Evolutionary conservation across 1,140 invertebrate species (phyloP).

Genomic region (Stenopsyche tienmushanensis): DNA sequence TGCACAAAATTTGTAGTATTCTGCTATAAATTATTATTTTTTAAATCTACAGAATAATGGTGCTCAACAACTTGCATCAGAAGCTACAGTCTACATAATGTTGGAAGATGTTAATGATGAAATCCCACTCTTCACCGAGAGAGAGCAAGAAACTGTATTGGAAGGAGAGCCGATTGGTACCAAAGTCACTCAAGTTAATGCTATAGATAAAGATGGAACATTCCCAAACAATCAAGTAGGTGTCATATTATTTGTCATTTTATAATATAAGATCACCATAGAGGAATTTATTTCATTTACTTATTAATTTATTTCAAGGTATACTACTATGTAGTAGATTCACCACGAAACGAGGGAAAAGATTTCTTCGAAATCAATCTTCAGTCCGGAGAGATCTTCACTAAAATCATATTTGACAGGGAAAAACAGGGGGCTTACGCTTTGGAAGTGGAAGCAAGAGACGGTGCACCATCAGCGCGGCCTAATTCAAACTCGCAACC

Average conservation of each 20-base stretch:
- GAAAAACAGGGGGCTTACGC: slow-evolving; percentile 94
- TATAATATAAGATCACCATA: slow-evolving; percentile 46
- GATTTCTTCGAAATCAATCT: slow-evolving; percentile 94
- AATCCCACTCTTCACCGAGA: slow-evolving; percentile 91
- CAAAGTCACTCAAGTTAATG: slow-evolving; percentile 93
- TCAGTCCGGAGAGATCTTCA: slow-evolving; percentile 91
- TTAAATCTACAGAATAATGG: slow-evolving; percentile 94
- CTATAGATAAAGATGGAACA: slow-evolving; percentile 94
- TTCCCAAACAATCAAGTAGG: slow-evolving; percentile 90
- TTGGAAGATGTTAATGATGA: slow-evolving; percentile 96
- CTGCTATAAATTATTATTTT: slow-evolving; percentile 15
- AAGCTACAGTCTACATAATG: slow-evolving; percentile 91
- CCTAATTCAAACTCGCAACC: slow-evolving; percentile 87
- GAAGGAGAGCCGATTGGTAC: slow-evolving; percentile 93
- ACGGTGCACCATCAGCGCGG: slow-evolving; percentile 88
- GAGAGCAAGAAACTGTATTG: slow-evolving; percentile 91
- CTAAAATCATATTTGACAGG: slow-evolving; percentile 90
- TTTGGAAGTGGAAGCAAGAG: slow-evolving; percentile 88
- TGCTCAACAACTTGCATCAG: slow-evolving; percentile 89
- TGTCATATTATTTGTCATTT: slow-evolving; percentile 36
- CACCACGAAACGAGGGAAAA: slow-evolving; percentile 85
- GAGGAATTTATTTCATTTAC: background rate
- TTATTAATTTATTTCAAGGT: slow-evolving; percentile 60
- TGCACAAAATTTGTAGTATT: background rate
- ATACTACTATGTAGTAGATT: slow-evolving; percentile 89